Evolutionary conservation across 2,797 vertebrate genomes (phyloP), one percentile per base, ranked within the genome.

Genomic region (Myiothlypis coronata): DNA sequence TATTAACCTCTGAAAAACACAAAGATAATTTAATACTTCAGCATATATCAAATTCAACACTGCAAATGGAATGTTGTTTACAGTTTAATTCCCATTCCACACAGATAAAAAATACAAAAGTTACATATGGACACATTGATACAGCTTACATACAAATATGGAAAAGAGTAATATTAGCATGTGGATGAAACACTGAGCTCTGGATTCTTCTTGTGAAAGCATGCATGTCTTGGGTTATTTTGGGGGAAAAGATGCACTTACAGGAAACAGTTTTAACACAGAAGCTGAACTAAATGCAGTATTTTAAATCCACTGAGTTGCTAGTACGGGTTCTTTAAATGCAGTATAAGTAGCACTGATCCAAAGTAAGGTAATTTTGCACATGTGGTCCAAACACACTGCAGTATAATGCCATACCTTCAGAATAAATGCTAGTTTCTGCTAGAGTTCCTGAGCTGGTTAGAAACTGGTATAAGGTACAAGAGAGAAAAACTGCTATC

Each of bases 221-320:
- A 3, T 67, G 6, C 3, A 71, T 53, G 11, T 39, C 34, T 74
- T 8, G 1, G 9, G 12, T 53, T 3, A 35, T 60, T 83, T 64
- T 12, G 0, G 0, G 4, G 9, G 23, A 77, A 61, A 82, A 70
- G 2, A 11, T 17, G 67, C 24, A 34, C 13, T 30, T 18, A 8
- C 10, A 74, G 12, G 27, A 87, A 83, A 47, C 3, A 26, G 21
- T 23, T 81, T 56, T 67, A 83, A 35, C 30, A 49, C 13, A 23
- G 37, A 63, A 79, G 6, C 16, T 78, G 28, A 76, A 53, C 1
- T 41, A 76, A 78, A 81, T 30, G 4, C 14, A 53, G 3, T 39
- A 44, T 86, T 68, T 87, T n/a, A 72, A 67, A 63, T 59, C 16
- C 46, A 50, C 10, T n/a, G 43, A 34, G 24, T 76, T 13, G 0